Evolutionary conservation across 2,797 vertebrate species (phyloP).

Genomic region (Anisognathus igniventris): DNA sequence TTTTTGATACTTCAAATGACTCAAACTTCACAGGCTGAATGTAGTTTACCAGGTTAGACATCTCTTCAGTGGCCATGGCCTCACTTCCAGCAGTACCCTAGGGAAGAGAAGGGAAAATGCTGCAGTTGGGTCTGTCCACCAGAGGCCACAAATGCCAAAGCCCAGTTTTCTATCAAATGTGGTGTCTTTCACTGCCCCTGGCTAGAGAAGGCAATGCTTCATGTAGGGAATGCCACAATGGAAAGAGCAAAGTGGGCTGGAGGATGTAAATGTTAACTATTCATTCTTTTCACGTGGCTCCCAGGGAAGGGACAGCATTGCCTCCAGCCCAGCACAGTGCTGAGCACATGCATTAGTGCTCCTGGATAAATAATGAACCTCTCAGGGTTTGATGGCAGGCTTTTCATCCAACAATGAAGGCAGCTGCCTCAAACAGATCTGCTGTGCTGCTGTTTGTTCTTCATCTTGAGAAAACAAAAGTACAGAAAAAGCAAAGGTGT

Average conservation of each 20-base stretch:
- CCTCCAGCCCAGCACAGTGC: not conserved
- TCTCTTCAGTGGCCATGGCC: slow-evolving; percentile 95
- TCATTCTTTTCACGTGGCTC: not conserved
- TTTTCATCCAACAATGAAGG: not conserved
- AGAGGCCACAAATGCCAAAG: not conserved
- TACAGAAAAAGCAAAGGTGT: not conserved
- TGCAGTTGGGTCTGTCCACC: not conserved
- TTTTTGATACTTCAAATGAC: slow-evolving; percentile 92
- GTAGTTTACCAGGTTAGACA: slow-evolving; percentile 98
- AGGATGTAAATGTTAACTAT: not conserved
- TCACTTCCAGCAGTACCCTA: slow-evolving; percentile 95
- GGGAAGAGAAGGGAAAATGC: not conserved
- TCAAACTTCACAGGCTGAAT: slow-evolving; percentile 97
- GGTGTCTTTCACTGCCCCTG: not conserved
- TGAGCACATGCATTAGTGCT: not conserved
- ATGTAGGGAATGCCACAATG: accelerated
- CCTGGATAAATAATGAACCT: not conserved
- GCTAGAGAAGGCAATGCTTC: not conserved
- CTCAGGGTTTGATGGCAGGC: not conserved
- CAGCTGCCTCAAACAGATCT: not conserved
- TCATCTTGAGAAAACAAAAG: not conserved
- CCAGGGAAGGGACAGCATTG: not conserved
- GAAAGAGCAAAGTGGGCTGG: not conserved
- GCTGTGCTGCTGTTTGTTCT: not conserved
- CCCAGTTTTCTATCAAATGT: not conserved